Evolutionary conservation across 2,113 vertebrate species (phyloP), one percentile per base, ranked within the genome.

Genomic region (Aplodontia rufa): DNA sequence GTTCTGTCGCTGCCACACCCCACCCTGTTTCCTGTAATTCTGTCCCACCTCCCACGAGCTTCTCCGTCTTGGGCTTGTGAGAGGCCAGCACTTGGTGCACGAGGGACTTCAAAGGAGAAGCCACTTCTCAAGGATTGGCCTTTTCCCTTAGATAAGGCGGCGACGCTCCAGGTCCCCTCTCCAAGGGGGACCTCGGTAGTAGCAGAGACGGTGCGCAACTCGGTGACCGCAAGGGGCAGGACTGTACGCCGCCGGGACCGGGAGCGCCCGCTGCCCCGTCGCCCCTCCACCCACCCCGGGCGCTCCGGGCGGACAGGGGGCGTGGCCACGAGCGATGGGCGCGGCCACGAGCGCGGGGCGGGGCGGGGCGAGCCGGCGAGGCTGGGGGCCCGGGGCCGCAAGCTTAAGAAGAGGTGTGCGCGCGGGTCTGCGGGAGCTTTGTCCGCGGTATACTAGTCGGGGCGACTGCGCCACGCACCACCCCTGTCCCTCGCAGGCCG

Each of bases 221-320:
- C 3, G 42, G 26, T 40, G 53, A 17, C 40, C 3, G 24, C 55
- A 0, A 0, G 0, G 6, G 62, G 64, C n/a, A 5, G 4, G 53
- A 26, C 6, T 8, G 20, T 3, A 20, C 66, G 22, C 14, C 5
- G 6, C 13, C 19, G 19, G 1, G 26, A 5, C 24, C 6, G 17
- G 28, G 14, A 4, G 4, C 10, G n/a, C 4, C 4, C 12, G 6
- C 51, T 8, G 1, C 60, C 17, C 10, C 28, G 35, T 32, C 8
- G 37, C 24, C 68, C 6, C 24, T 8, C 12, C 13, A 13, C 12
- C 55, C 3, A 26, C 8, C 32, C 12, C 1, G 1, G 32, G 5
- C 8, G 26, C 51, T 3, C 64, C 11, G 4, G 8, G 11, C 19
- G 0, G 47, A 9, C 9, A 19, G 82, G 16, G 24, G 26, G n/a